phyloP scores from a whole-genome alignment of 1,140 invertebrate genomes.

The Dysdera silvatica region DNA sequence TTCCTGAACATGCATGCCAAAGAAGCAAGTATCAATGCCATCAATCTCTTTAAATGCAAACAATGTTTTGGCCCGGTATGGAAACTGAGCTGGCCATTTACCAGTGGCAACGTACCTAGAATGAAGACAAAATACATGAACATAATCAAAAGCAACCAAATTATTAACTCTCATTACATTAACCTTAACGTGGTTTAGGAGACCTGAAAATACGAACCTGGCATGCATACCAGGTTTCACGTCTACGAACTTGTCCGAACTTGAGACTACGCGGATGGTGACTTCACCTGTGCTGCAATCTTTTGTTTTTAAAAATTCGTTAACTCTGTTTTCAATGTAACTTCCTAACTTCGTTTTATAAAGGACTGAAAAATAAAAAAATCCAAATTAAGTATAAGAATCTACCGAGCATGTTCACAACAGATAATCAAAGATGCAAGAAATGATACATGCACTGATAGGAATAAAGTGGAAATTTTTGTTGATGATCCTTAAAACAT shows the following conservation, averaged over 20 bases:
- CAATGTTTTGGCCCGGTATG: conserved; percentile 51
- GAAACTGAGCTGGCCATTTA: conserved; percentile 35
- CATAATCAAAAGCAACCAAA: too few relatives aligned
- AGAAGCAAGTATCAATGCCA: conserved; percentile 54
- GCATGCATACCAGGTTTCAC: conserved; percentile 93
- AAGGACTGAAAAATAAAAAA: too few relatives aligned
- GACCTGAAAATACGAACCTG: too few relatives aligned
- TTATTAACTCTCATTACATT: too few relatives aligned
- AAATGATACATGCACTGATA: too few relatives aligned
- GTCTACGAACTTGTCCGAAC: conserved; percentile 94
- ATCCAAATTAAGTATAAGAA: too few relatives aligned
- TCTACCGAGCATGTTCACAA: too few relatives aligned
- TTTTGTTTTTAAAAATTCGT: conserved; percentile 95
- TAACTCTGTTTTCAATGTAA: conserved; percentile 95
- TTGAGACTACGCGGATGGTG: conserved; percentile 91
- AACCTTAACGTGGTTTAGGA: too few relatives aligned
- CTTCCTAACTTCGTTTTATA: conserved; percentile 91
- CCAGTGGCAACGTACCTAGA: conserved; percentile 23
- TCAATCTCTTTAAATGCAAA: conserved; percentile 56
- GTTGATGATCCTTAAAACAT: too few relatives aligned
- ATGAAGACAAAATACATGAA: too few relatives aligned
- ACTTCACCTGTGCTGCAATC: conserved; percentile 94
- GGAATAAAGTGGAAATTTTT: too few relatives aligned
- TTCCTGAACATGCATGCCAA: conserved; percentile 56
- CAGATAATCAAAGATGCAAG: too few relatives aligned